Conservation (phyloP, 2,113 vertebrate genomes). For the Etheostoma spectabile region DNA sequence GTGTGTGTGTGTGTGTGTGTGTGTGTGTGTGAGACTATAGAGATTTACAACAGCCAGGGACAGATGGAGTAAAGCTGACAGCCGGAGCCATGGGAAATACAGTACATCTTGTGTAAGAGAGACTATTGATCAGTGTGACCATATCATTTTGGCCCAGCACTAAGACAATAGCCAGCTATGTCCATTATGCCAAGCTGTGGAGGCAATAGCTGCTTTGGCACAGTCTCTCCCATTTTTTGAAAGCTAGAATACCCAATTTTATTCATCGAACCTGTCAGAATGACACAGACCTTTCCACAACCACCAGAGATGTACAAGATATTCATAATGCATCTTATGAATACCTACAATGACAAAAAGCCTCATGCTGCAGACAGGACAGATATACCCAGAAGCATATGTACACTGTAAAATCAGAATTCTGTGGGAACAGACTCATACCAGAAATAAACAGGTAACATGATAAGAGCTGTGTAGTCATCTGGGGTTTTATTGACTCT, state of each 20-base stretch:
- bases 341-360: conserved; percentile 43
- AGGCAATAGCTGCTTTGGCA: conserved; percentile 44
- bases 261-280: conserved; percentile 45
- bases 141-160: conserved; percentile 67
- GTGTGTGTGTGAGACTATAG: background rate
- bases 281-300: conserved; percentile 36
- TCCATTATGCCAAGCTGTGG: conserved; percentile 50
- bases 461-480: conserved; percentile 19
- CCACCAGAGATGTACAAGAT: conserved; percentile 20
- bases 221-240: conserved; percentile 29
- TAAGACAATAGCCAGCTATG: conserved; percentile 63
- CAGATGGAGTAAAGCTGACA: conserved; percentile 76
- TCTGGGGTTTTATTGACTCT: conserved; percentile 21
- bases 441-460: conserved; percentile 14
- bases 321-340: conserved; percentile 51
- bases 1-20: background rate
- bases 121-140: conserved; percentile 79
- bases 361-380: conserved; percentile 31
- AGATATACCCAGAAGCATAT: conserved; percentile 40
- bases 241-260: conserved; percentile 26
- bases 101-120: conserved; percentile 80
- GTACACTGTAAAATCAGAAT: conserved; percentile 26
- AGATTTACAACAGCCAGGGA: conserved; percentile 57
- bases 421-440: conserved; percentile 25
- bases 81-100: conserved; percentile 83